Evolutionary conservation across 2,797 vertebrate species (phyloP).

Genomic region (Manis crassicaudata): DNA sequence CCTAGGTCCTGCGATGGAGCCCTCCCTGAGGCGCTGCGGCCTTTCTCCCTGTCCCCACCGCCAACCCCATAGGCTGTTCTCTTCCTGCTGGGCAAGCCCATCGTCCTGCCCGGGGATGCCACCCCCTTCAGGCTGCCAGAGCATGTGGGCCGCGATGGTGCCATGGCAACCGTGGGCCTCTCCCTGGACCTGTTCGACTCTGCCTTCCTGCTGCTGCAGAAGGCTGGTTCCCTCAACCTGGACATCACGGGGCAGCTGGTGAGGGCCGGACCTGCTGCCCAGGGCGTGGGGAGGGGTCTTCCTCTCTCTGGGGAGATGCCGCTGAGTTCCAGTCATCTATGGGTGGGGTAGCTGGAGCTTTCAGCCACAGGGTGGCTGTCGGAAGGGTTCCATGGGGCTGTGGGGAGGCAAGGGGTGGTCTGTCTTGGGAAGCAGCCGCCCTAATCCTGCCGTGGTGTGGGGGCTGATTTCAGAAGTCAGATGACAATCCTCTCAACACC

Average conservation of each 20-base stretch:
- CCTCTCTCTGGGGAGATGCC: background rate
- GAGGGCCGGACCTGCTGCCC: background rate
- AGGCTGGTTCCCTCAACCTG: conserved; percentile 75
- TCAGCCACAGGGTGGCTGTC: background rate
- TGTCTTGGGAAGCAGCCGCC: background rate
- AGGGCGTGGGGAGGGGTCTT: rapidly evolving
- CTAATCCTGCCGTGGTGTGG: background rate
- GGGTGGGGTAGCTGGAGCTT: background rate
- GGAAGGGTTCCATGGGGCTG: background rate
- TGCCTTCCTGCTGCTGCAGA: conserved; percentile 66
- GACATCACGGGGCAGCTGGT: conserved; percentile 74
- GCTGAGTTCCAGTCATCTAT: background rate
- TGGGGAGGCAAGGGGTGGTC: background rate
- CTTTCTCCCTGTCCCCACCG: background rate
- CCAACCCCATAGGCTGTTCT: conserved; percentile 52
- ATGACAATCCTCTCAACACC: conserved; percentile 66
- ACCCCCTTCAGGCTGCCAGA: conserved; percentile 41
- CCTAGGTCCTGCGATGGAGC: background rate
- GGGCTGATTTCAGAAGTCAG: conserved; percentile 63
- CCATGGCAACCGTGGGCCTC: conserved; percentile 69
- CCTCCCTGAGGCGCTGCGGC: rapidly evolving
- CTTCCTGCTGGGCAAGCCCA: conserved; percentile 72
- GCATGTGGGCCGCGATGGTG: background rate
- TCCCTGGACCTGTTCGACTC: conserved; percentile 68
- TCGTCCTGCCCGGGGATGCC: background rate